Base-by-base conservation (phyloP, 1,140 invertebrate genomes). In the Ericerus pela region DNA sequence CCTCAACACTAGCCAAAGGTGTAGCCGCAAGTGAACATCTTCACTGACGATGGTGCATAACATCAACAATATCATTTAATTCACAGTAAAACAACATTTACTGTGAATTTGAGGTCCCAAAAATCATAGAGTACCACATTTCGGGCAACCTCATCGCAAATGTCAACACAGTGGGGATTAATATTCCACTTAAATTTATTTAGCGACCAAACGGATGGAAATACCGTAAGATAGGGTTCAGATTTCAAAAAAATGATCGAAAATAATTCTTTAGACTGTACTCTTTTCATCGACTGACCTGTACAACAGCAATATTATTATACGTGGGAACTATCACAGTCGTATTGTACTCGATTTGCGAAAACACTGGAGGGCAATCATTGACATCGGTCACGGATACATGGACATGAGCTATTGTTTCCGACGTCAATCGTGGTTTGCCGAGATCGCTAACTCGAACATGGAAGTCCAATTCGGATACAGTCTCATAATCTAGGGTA, bases 401-500 rank as follows among this genome's bases (percentile, higher is more conserved):
- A 60, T 77, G 71, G 6, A 88, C 81, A 56, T 70, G 74, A 0
- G 85, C 85, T 2, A 76, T 75, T 29, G 77, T 81, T 60, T 82
- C 79, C 6, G 89, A 86, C 5, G 80, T 80, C 26, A 92, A 68
- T 41, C 79, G 77, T 5, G 90, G 91, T 59, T 79, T 81, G 1
- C 91, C 92, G 61, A 82, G 73, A 72, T 96, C 93, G 22, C 80
- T 79, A 0, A 94, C 90, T 69, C 82, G 80, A 1, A 94, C 88
- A 60, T 79, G 78, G 67, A 94, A 93, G n/a, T 74, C 72, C 63
- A 87, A 85, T 6, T 70, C 61, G 0, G 76, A 68, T 27, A 77
- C 72, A 1, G 73, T 78, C 69, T 96, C 93, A 67, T 88, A 84
- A 70, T 96, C 91, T 36, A 96, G 70, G 2, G 77, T 69, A 54